These are phyloP conservation scores for Coleophora flavipennella DNA, from an alignment of 2,888 invertebrate genomes.

Conservation along the genomic window DNA sequence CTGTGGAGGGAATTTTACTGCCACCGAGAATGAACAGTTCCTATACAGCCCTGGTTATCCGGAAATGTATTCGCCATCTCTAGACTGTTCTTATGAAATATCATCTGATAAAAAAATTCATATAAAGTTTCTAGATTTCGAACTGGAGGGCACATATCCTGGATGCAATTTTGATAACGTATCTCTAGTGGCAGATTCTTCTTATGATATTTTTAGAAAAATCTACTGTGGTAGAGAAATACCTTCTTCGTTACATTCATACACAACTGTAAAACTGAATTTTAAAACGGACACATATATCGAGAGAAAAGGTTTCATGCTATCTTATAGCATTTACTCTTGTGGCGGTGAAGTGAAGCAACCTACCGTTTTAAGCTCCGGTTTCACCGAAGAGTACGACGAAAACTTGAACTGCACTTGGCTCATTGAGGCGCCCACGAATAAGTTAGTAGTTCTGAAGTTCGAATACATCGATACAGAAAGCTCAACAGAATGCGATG, in stretches of 20 bases:
- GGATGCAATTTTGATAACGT: conserved; percentile 69
- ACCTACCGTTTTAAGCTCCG: conserved; percentile 69
- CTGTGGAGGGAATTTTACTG: conserved; percentile 81
- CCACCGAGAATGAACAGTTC: conserved; percentile 53
- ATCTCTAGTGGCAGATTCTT: conserved; percentile 38
- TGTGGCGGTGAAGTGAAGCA: conserved; percentile 84
- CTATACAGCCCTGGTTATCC: conserved; percentile 87
- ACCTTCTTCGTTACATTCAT: conserved; percentile 42
- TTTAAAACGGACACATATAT: conserved; percentile 73
- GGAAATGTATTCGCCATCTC: conserved; percentile 65
- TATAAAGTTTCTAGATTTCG: conserved; percentile 75
- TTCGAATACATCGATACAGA: conserved; percentile 74
- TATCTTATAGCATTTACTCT: conserved; percentile 71
- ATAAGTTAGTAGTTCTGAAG: conserved; percentile 76
- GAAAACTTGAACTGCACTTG: conserved; percentile 79
- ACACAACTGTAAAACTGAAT: conserved; percentile 47
- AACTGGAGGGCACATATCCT: conserved; percentile 47
- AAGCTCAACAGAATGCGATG: conserved; percentile 54
- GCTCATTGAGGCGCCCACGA: conserved; percentile 80
- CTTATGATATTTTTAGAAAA: conserved; percentile 19
- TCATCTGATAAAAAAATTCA: conserved; percentile 47
- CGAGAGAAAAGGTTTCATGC: conserved; percentile 71
- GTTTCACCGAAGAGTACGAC: conserved; percentile 58
- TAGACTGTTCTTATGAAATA: conserved; percentile 79
- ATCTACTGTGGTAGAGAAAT: conserved; percentile 36